A percentile compares a stretch with the other conserved stretches of the same genome.
These are phyloP conservation scores for Stichodactyla helianthus DNA, from an alignment of 64 coral and sea anemone species.

Conservation along the genomic window DNA sequence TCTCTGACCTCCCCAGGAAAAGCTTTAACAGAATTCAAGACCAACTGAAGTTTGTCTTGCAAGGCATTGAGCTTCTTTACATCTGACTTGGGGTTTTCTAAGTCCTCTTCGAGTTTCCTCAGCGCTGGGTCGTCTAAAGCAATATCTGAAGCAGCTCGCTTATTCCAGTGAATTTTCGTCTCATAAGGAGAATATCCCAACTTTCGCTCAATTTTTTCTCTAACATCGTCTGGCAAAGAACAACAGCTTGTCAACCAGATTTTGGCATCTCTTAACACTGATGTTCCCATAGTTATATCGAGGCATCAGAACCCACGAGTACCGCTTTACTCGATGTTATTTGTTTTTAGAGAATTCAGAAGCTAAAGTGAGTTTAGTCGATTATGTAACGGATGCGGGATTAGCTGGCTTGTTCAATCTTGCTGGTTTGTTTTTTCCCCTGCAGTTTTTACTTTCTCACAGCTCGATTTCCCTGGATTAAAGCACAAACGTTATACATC, in stretches of 20 bases:
- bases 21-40: background rate
- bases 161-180: constrained; percentile 7
- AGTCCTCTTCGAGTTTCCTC: background rate
- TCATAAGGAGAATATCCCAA: background rate
- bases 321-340: background rate
- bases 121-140: background rate
- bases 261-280: constrained; percentile 5
- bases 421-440: no score
- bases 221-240: constrained; percentile 18
- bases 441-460: no score
- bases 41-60: background rate
- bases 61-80: background rate
- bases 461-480: no score
- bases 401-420: no score
- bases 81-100: constrained; percentile 10
- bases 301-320: background rate
- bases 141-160: background rate
- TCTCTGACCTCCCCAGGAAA: constrained; percentile 64
- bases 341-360: background rate
- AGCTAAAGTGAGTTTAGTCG: no score
- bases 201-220: constrained; percentile 14
- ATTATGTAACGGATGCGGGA: no score
- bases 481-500: background rate
- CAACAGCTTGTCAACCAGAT: constrained; percentile 13
- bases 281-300: constrained; percentile 7